Evolutionary conservation across 2,888 invertebrate species (phyloP).

Genomic region (Panorpa germanica): DNA sequence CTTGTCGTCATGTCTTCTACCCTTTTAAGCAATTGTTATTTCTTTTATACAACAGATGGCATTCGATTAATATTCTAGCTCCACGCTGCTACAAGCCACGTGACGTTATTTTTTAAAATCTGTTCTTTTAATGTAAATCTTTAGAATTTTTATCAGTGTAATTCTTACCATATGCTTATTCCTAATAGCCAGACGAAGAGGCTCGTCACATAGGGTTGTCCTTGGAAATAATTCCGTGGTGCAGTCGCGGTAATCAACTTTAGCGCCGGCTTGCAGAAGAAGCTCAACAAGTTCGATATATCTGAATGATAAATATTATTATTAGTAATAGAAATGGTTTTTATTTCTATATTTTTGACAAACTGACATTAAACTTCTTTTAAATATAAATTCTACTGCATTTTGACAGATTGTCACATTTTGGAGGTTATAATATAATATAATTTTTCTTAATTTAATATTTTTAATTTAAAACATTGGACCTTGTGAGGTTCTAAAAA

Average conservation of each 20-base stretch:
- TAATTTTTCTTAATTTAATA: neutral
- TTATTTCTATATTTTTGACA: no score
- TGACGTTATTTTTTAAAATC: neutral
- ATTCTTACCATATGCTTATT: constrained; percentile 52
- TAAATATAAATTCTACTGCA: no score
- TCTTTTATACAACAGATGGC: no score
- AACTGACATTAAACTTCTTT: no score
- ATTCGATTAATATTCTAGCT: no score
- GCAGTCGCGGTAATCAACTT: constrained; percentile 59
- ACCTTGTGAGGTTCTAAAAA: constrained; percentile 16
- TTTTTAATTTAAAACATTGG: constrained; percentile 1
- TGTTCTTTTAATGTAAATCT: neutral
- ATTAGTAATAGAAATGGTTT: constrained; percentile 1
- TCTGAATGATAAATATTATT: constrained; percentile 21
- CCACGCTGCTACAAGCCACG: neutral
- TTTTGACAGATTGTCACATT: no score
- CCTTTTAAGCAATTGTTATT: no score
- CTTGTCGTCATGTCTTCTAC: no score
- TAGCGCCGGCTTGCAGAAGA: constrained; percentile 56
- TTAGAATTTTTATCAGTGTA: constrained; percentile 18
- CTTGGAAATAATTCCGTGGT: constrained; percentile 51
- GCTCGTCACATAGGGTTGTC: constrained; percentile 66
- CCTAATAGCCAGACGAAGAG: constrained; percentile 71
- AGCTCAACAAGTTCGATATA: constrained; percentile 49
- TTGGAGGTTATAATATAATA: no score